These are phyloP conservation scores for Crotalus horridus DNA, from an alignment of 2,113 vertebrate species.

Conservation along the genomic window DNA sequence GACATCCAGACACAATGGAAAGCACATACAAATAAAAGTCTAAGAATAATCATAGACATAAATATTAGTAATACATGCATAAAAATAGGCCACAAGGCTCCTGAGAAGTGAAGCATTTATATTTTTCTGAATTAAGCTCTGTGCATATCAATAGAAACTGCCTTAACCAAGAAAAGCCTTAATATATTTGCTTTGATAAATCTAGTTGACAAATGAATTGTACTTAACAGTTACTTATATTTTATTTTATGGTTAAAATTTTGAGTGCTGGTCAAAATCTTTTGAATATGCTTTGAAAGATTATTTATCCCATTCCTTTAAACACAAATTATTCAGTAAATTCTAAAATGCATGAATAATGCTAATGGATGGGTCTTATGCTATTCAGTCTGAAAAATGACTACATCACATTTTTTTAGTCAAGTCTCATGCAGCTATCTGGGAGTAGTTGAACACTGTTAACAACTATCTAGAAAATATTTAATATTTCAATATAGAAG, in stretches of 20 bases:
- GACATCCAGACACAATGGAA: neutral
- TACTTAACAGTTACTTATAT: neutral
- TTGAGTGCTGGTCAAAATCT: neutral
- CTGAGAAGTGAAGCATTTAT: slow-evolving; percentile 1
- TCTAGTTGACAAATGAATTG: neutral
- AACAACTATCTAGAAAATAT: neutral
- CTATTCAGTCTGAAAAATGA: neutral
- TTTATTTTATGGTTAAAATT: neutral
- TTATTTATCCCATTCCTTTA: neutral
- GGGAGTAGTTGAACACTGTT: neutral
- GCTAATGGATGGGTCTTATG: neutral
- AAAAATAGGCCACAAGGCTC: neutral
- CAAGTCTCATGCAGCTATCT: neutral
- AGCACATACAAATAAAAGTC: neutral
- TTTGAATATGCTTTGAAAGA: neutral
- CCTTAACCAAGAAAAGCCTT: neutral
- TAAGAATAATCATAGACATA: slow-evolving; percentile 9
- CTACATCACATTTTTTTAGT: neutral
- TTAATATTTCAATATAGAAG: neutral
- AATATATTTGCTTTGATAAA: neutral
- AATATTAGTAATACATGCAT: neutral
- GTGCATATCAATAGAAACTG: neutral
- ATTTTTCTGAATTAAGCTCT: neutral
- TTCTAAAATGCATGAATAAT: neutral
- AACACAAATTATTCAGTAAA: neutral